Evolutionary conservation across 2,888 invertebrate genomes (phyloP).

Genomic region (Dryobota labecula): DNA sequence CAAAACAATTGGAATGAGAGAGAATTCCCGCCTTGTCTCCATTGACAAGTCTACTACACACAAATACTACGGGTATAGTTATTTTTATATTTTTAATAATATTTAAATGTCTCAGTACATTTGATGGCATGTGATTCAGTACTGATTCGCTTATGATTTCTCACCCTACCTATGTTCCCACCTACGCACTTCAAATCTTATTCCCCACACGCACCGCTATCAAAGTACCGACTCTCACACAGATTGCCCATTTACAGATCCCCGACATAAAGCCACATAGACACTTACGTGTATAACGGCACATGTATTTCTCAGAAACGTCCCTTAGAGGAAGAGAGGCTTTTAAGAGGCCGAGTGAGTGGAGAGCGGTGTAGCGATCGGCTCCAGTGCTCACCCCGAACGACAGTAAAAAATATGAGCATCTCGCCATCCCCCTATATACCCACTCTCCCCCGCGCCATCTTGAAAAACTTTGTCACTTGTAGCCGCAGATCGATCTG

Average conservation of each 20-base stretch:
- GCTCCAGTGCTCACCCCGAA: conserved; percentile 89
- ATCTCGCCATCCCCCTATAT: conserved; percentile 86
- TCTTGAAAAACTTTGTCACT: conserved; percentile 90
- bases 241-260: conserved; percentile 77
- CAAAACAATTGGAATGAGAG: neutral
- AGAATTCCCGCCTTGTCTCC: neutral
- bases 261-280: conserved; percentile 76
- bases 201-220: conserved; percentile 64
- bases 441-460: conserved; percentile 81
- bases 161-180: neutral
- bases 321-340: conserved; percentile 82
- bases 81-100: neutral
- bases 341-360: conserved; percentile 89
- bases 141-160: neutral
- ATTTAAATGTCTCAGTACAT: neutral
- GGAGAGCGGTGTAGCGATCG: conserved; percentile 90
- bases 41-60: neutral
- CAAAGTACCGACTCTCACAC: conserved; percentile 68
- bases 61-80: neutral
- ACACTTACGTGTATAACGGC: conserved; percentile 82
- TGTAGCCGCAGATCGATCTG: conserved; percentile 89
- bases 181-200: conserved; percentile 46
- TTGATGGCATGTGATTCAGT: neutral
- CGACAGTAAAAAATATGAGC: conserved; percentile 91
- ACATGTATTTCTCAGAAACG: conserved; percentile 82